Base-by-base conservation (phyloP, 2,797 vertebrate genomes). In the Gallirallus australis region DNA sequence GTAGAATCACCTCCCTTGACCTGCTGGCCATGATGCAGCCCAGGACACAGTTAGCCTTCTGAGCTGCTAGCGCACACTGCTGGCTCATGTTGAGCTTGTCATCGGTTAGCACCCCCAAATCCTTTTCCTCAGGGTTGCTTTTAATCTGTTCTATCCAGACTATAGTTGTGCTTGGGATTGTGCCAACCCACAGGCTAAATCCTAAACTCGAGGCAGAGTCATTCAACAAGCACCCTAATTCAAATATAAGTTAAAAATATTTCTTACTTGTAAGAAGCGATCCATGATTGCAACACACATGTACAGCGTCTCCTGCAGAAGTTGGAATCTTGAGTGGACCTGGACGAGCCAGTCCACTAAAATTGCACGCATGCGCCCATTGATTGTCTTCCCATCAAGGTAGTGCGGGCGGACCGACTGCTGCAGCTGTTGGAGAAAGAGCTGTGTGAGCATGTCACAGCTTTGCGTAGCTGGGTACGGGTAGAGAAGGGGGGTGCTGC, bases 271-370 rank as follows among this genome's bases (percentile, higher is more conserved):
- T 25, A 99, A 98, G 59, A 99, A 99, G 5, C 99, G 99, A 91
- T 99, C 99, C 90, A 99, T 97, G 86, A 99, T 15, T 3, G 99
- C 99, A 24, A 99, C 96, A 0, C 99, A 98, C 98, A 99, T 98
- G 96, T 99, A 99, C 86, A 99, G 97, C 0, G 99, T 99, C 91
- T 99, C 99, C 97, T 99, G 99, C 96, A 99, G 97, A 69, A 99
- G 98, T 93, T 98, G 98, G 94, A 99, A 99, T 72, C 98, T 98
- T 57, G 99, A 98, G 96, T 99, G 99, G 39, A 99, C 99, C 95
- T 99, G 99, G 69, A 99, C 97, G n/a, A 99, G 98, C 99, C 99
- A 99, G 97, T 99, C 99, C 7, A 99, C 96, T 47, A 99, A 97
- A 30, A 99, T 98, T 0, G 98, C 98, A 3, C 99, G 98, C 99